Evolutionary conservation across 2,888 invertebrate genomes (phyloP), one percentile per base, ranked within the genome.

Genomic region (Agrotis segetum): DNA sequence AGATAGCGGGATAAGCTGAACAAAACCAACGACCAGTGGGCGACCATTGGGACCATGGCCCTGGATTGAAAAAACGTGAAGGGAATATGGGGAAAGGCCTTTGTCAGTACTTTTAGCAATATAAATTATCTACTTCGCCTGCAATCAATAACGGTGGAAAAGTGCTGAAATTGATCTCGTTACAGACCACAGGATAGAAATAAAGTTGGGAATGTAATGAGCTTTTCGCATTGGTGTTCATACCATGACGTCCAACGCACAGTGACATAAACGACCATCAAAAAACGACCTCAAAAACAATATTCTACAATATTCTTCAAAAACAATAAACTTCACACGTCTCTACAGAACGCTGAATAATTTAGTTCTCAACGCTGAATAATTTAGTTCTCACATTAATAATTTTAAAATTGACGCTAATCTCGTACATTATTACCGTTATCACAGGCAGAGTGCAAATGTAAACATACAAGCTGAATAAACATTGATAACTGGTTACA

Each of bases 401-500:
- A 77, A 79, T 81, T 77, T 78, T 65, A 83, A 83, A 85, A 84
- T 83, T 76, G 75, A 83, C 78, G 77, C 55, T 74, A 83, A 82
- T 85, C 77, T 74, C 59, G 63, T 75, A 88, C 89, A 88, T 89
- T 81, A 87, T 88, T 89, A 88, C 83, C 77, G 75, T 82, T 88
- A 89, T 89, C 89, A 79, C 79, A 65, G 67, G 77, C 87, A 83
- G 87, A 87, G 84, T 87, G 88, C 86, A 88, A 90, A 90, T 88
- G 90, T 93, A 92, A 92, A 94, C 92, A 93, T 56, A 56, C 89
- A 92, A 81, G 82, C 79, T 82, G 87, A 91, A 90, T 92, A 92
- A 92, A 89, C 83, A 85, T 79, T 87, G 92, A 93, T 93, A 92
- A 89, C 87, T 85, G 88, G 89, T 90, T 89, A 88, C 85, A 91